A percentile compares a stretch with the other conserved stretches of the same genome.
These are phyloP conservation scores for Eupelmus urozonus DNA, from an alignment of 2,888 invertebrate genomes.

Conservation along the genomic window DNA sequence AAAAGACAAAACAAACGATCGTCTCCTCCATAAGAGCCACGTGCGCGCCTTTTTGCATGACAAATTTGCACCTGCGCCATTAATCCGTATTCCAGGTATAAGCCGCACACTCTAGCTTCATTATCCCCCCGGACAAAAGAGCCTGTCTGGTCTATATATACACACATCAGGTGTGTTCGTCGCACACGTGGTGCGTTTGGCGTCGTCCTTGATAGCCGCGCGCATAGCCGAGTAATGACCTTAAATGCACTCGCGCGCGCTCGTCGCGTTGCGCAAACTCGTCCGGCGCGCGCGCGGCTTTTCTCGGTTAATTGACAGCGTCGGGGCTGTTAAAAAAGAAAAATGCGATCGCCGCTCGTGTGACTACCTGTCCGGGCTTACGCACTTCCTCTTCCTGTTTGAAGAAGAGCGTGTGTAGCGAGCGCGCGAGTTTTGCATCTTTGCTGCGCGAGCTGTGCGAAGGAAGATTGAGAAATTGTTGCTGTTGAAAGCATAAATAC, in stretches of 20 bases:
- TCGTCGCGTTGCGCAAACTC: slow-evolving; percentile 28
- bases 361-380: neutral
- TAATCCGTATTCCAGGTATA: slow-evolving; percentile 47
- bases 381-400: slow-evolving; percentile 50
- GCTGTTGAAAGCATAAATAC: no score
- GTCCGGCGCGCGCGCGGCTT: slow-evolving; percentile 24
- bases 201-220: slow-evolving; percentile 50
- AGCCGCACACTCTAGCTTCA: no score
- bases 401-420: neutral
- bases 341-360: slow-evolving; percentile 12
- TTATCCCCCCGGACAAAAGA: slow-evolving; percentile 15
- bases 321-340: slow-evolving; percentile 14
- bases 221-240: slow-evolving; percentile 50
- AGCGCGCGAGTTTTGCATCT: neutral
- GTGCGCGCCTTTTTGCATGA: slow-evolving; percentile 27
- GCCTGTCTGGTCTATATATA: no score
- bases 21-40: neutral
- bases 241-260: slow-evolving; percentile 42
- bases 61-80: slow-evolving; percentile 47
- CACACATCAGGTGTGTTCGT: neutral
- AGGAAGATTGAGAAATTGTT: no score
- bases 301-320: slow-evolving; percentile 34
- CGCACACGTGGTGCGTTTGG: neutral
- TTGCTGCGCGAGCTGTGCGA: no score
- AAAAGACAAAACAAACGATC: slow-evolving; percentile 8